A percentile compares a stretch with the other conserved stretches of the same genome.
Evolutionary conservation across 2,888 invertebrate genomes (phyloP).

Genomic region (Dynastes grantii): DNA sequence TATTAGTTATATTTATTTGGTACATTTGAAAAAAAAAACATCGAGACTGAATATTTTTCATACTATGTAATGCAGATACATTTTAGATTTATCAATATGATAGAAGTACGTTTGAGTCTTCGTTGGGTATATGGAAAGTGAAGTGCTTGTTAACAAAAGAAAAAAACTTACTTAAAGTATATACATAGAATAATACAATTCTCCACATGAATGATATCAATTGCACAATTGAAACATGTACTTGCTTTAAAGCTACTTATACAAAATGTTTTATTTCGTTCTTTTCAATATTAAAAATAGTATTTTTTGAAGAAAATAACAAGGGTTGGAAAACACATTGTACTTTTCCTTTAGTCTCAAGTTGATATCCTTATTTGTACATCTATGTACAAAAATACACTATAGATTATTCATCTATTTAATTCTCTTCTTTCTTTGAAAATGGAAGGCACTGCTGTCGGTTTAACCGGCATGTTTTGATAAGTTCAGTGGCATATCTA

Average conservation of each 20-base stretch:
- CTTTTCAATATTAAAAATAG: constrained; percentile 42
- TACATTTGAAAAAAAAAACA: not conserved
- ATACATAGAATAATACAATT: constrained; percentile 42
- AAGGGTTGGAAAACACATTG: constrained; percentile 36
- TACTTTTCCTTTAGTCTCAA: constrained; percentile 40
- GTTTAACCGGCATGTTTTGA: constrained; percentile 84
- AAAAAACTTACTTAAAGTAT: constrained; percentile 38
- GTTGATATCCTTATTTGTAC: constrained; percentile 39
- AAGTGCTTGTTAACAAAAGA: constrained; percentile 21
- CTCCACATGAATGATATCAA: constrained; percentile 36
- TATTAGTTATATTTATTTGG: not conserved
- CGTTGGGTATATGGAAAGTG: constrained; percentile 22
- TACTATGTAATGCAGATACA: not conserved
- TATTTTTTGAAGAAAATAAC: constrained; percentile 36
- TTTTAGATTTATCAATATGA: constrained; percentile 10
- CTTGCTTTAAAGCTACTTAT: constrained; percentile 46
- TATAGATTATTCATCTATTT: constrained; percentile 33
- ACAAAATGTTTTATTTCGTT: constrained; percentile 31
- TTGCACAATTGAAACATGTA: constrained; percentile 47
- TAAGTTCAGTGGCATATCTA: constrained; percentile 92
- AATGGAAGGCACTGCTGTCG: constrained; percentile 64
- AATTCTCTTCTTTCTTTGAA: constrained; percentile 42
- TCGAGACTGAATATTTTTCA: not conserved
- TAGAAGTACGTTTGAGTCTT: constrained; percentile 32
- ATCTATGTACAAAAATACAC: constrained; percentile 53